Base-by-base conservation (phyloP, 2,113 vertebrate species). In the Lichenostomus cassidix region DNA sequence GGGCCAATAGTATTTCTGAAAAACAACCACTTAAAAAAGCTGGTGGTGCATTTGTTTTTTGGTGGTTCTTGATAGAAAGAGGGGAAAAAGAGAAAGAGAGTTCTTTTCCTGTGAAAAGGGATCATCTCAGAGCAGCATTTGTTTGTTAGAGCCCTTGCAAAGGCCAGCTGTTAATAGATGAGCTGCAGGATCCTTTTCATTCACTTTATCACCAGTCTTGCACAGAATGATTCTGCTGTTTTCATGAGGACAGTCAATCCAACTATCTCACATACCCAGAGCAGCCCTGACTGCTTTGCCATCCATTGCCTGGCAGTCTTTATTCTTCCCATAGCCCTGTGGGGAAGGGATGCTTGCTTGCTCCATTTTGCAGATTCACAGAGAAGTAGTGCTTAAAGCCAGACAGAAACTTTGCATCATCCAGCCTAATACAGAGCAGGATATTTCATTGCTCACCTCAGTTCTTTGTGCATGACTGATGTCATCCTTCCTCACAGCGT, bases 171-270 rank as follows among this genome's bases (percentile, higher is more conserved):
- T 85, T 95, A 94, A 94, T 87, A 75, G 81, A 87, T 89, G 90
- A 87, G 60, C 83, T 94, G 83, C 90, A 44, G 65, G 82, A 95
- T 70, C 83, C 68, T 96, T 94, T 64, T 92, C 62, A 52, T 80
- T 77, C 95, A 27, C 89, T 97, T 96, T 95, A 89, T 91, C 94
- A 91, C 44, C 60, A 79, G 52, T 65, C 85, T 91, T 94, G 77
- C 91, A 85, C 84, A 87, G 91, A 91, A 91, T 5, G 62, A 90
- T 96, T 91, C 81, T 75, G 73, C 82, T 62, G 73, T 76, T 82
- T 90, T 81, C 1, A 2, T 0, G 0, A 71, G 31, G 60, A 28
- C 80, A 46, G 68, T 69, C 83, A 90, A 71, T 88, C 68, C 60
- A 83, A 44, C 88, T 68, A 60, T 46, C 64, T 86, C 76, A 33